Base-by-base conservation (phyloP, 2,888 invertebrate genomes). In the Apoda limacodes region DNA sequence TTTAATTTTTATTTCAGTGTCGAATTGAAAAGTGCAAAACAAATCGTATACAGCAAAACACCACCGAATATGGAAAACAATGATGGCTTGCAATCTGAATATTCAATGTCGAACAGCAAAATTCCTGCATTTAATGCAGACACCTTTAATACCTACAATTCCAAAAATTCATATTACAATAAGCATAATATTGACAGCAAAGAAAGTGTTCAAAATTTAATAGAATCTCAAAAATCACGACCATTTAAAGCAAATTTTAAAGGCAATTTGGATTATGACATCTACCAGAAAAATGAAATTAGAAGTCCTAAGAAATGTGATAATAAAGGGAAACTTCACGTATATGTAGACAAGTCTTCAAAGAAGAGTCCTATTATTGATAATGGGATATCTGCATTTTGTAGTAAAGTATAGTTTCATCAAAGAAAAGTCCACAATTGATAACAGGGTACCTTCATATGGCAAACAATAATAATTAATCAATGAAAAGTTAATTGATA, bases 11-110 rank as follows among this genome's bases (percentile, higher is more conserved):
- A 28, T 64, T 64, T 33, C 46, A 76, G 76, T 1, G 69, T 75
- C 14, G 76, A 76, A 48, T 41, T 76, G 4, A 69, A 72, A 39
- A 71, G 70, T 29, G 24, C 68, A 4, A 75, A 67, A 48, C 28
- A 5, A 17, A 17, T 62, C 2, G 17, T 57, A 2, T 46, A 50
- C 22, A 9, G 39, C n/a, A 40, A 15, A 14, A 35, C 11, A 10
- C 26, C 21, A n/a, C 26, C 12, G 4, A 5, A 9, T 14, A 21
- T 17, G 7, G n/a, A n/a, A n/a, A n/a, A n/a, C n/a, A n/a, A n/a
- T n/a, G n/a, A n/a, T n/a, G n/a, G n/a, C n/a, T n/a, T n/a, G n/a
- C n/a, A n/a, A n/a, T n/a, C n/a, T n/a, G n/a, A 27, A 20, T 28
- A 15, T 19, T 30, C 32, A 6, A n/a, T n/a, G n/a, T n/a, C n/a